Conservation (phyloP, 2,113 vertebrate species). For the Bos taurus region DNA sequence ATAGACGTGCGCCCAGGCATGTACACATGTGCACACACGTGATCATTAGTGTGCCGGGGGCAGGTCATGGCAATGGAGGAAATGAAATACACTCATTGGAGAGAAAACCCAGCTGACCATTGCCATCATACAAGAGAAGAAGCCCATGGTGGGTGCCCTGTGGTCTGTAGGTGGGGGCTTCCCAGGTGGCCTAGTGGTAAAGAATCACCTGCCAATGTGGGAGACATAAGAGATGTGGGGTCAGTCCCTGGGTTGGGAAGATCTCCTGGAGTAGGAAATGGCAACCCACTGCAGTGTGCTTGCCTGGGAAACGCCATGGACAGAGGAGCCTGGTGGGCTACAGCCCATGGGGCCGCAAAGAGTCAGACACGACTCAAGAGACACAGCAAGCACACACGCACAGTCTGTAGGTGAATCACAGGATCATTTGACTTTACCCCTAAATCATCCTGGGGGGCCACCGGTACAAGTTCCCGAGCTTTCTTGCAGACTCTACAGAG, state of each 20-base stretch:
- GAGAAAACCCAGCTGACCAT: neutral
- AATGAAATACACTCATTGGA: neutral
- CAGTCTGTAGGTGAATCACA: neutral
- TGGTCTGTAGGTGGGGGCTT: neutral
- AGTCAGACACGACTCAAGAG: neutral
- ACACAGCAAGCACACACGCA: neutral
- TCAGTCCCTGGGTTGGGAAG: neutral
- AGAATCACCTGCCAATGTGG: neutral
- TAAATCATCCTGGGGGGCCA: neutral
- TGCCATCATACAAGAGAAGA: neutral
- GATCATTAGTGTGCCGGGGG: neutral
- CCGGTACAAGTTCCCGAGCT: rapidly evolving
- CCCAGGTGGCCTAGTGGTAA: neutral
- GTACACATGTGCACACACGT: rapidly evolving
- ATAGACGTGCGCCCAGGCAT: neutral
- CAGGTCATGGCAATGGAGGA: neutral
- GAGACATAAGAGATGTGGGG: neutral
- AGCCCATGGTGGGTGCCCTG: neutral
- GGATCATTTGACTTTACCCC: neutral
- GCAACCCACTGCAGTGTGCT: neutral
- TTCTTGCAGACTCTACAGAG: neutral
- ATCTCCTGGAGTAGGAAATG: neutral
- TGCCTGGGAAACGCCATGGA: neutral
- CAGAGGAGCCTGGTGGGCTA: neutral
- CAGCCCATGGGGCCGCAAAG: neutral